Percentiles rank a stretch among this genome's conserved stretches.
phyloP scores from a whole-genome alignment of 2,888 invertebrate species.

The Drepana falcataria region DNA sequence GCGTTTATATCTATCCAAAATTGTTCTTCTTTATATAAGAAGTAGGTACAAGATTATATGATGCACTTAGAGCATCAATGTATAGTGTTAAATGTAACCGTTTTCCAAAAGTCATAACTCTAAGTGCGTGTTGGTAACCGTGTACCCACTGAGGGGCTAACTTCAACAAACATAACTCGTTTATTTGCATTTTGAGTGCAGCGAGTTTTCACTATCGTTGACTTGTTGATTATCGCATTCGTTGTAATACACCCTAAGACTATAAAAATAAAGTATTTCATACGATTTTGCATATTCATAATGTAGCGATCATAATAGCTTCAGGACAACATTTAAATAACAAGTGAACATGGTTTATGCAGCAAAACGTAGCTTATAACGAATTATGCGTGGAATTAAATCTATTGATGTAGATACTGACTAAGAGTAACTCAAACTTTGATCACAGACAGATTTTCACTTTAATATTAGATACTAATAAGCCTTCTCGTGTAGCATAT shows the following conservation, averaged over 20 bases:
- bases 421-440: no score
- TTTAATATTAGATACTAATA: no score
- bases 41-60: no score
- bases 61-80: no score
- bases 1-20: no score
- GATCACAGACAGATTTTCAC: no score
- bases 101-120: background rate
- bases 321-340: background rate
- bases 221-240: conserved; percentile 31
- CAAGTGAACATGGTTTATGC: background rate
- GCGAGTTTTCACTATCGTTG: conserved; percentile 53
- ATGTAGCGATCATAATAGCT: conserved; percentile 3
- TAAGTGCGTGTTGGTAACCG: background rate
- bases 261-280: conserved; percentile 1
- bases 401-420: no score
- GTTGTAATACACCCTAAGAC: background rate
- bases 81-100: no score
- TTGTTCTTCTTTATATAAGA: no score
- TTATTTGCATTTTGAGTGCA: conserved; percentile 66
- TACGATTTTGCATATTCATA: background rate
- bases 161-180: conserved; percentile 41
- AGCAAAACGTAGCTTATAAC: background rate
- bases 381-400: background rate
- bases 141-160: conserved; percentile 31
- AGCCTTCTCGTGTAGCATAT: no score